Base-by-base conservation (phyloP, 2,113 vertebrate species). In the Stigmatopora argus region DNA sequence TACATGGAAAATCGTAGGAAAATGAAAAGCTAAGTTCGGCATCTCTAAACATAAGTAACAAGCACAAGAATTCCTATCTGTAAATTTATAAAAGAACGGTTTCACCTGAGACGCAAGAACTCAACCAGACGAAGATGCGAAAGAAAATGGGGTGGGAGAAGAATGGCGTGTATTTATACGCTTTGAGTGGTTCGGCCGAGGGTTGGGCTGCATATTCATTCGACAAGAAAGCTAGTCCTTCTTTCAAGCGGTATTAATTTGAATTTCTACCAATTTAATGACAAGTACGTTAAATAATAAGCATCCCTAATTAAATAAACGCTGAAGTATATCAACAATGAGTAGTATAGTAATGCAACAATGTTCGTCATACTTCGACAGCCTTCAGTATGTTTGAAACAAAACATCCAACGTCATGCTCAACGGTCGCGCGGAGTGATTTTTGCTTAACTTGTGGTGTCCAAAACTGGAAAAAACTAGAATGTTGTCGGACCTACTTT, bases 401-500 rank as follows among this genome's bases (percentile, higher is more conserved):
- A 69, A 66, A 84, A 79, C 68, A 78, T 55, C 59, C 74, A 72
- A 87, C 87, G 89, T 91, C 88, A 88, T 60, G 8, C 7, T 45
- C 5, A 76, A 65, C 23, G 38, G 31, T 31, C n/a, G 5, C 31
- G 73, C 88, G 90, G 80, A 88, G 48, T 67, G 14, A 88, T 90
- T 58, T 31, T 71, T 38, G 46, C 3, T 18, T 60, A 51, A 80
- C 53, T 66, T 45, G 31, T 71, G 65, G 49, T 64, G 13, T 3
- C 49, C 48, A 81, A 81, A 87, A 60, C 91, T 82, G 74, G 90
- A 77, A 88, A 45, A 77, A 89, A 89, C 91, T 60, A 64, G 90
- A 84, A 78, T 67, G 1, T 14, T 1, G 19, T 59, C 67, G 85
- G 88, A 58, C 67, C 91, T 90, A 76, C 79, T 89, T 91, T 45